Evolutionary conservation across 1,140 invertebrate genomes (phyloP).

Genomic region (Bombus terrestris): DNA sequence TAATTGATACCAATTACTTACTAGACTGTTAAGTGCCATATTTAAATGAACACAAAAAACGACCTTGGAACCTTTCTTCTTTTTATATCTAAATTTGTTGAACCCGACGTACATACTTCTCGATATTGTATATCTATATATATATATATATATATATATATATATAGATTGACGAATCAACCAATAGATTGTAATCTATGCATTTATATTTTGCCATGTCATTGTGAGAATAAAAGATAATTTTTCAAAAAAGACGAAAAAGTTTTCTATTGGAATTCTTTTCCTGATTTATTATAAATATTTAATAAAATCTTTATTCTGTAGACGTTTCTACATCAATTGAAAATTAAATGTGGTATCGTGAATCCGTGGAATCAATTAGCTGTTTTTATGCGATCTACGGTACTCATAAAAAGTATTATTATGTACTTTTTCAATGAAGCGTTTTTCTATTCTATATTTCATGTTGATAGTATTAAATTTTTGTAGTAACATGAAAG

Average conservation of each 20-base stretch:
- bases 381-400: neutral
- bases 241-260: neutral
- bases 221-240: neutral
- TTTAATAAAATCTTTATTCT: neutral
- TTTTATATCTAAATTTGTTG: neutral
- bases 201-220: neutral
- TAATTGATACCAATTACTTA: neutral
- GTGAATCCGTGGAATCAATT: neutral
- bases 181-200: neutral
- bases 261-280: neutral
- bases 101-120: neutral
- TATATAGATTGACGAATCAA: neutral
- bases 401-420: neutral
- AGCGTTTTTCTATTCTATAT: too few species aligned
- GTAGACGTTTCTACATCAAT: neutral
- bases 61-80: neutral
- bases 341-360: neutral
- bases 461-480: too few species aligned
- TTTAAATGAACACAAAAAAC: neutral
- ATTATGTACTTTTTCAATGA: neutral
- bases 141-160: neutral
- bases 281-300: neutral
- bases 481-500: too few species aligned
- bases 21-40: constrained; percentile 1
- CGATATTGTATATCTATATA: neutral